phyloP scores from a whole-genome alignment of 2,888 invertebrate species.

The Cerastoderma edule region DNA sequence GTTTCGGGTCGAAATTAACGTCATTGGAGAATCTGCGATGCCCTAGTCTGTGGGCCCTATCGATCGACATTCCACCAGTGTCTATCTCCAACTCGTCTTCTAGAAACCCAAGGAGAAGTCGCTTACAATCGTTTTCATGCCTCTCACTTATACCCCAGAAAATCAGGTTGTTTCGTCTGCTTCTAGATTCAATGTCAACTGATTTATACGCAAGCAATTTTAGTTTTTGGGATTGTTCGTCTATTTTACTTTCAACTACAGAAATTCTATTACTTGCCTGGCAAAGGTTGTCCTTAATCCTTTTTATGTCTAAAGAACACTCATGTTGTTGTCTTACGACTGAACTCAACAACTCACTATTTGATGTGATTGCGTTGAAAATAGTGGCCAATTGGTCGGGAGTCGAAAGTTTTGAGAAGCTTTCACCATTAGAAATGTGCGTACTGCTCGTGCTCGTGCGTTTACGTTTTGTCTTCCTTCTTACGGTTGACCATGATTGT shows the following conservation, averaged over 20 bases:
- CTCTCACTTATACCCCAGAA: conserved; percentile 16
- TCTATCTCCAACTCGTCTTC: conserved; percentile 18
- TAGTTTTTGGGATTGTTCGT: not conserved
- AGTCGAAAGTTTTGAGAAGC: conserved; percentile 2
- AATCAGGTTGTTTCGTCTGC: conserved; percentile 19
- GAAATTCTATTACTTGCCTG: not conserved
- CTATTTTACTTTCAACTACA: not conserved
- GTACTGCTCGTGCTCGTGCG: not conserved
- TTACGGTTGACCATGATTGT: not conserved
- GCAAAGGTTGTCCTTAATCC: not conserved
- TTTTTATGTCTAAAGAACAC: not conserved
- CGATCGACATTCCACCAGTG: conserved; percentile 4
- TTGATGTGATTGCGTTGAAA: not conserved
- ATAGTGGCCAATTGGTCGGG: not conserved
- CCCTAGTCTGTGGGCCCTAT: conserved; percentile 18
- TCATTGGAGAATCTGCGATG: not conserved
- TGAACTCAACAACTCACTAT: not conserved
- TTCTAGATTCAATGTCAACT: conserved; percentile 14
- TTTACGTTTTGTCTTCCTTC: not conserved
- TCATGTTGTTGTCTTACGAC: not conserved
- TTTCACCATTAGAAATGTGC: too few relatives aligned
- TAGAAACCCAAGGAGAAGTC: not conserved
- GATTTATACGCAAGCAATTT: conserved; percentile 22
- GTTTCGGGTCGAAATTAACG: conserved; percentile 7
- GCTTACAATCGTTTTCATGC: not conserved